Evolutionary conservation across 1,140 invertebrate species (phyloP), one percentile per base, ranked within the genome.

Genomic region (Drosophila prosaltans): DNA sequence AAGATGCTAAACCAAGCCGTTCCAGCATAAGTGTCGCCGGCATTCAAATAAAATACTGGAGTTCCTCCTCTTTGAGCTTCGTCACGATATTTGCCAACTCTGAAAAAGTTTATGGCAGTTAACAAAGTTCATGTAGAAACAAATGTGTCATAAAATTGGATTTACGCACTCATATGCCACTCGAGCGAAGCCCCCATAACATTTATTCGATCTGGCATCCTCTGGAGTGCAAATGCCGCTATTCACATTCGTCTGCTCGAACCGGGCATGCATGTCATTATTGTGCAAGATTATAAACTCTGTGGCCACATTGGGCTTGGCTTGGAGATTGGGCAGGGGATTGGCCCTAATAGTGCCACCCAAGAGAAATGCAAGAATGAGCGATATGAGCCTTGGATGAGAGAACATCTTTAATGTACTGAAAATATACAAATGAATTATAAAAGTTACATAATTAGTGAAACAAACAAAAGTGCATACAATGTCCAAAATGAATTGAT

Each of bases 11-110:
- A 98, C 95, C 95, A 98, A 1, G 95, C 93, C 0, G 97, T 97
- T 0, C 97, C 98, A 41, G 97, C 96, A 90, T 95, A 98, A 1
- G 96, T 98, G 82, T 98, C 98, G 0, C 98, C 98, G 2, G 96
- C 97, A 86, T 98, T 97, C 2, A 98, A 92, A 78, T 96, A 96
- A 1, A 97, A 78, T 0, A 95, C 95, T 28, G 96, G 94, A 0
- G 93, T 93, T 36, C 93, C 91, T 0, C 92, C 92, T 8, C 93
- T 85, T 2, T 93, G 88, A 6, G 94, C 93, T 2, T 94, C 93
- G 57, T 85, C 81, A 24, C 95, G 92, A 26, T 93, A 93, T 72
- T 94, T 92, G 59, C 94, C 93, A 30, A 96, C 94, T 69, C 94
- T 94, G 4, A 11, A 55, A 64, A 6, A 21, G 24, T 0, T 36